Evolutionary conservation across 2,113 vertebrate genomes (phyloP).

Genomic region (Cairina moschata): DNA sequence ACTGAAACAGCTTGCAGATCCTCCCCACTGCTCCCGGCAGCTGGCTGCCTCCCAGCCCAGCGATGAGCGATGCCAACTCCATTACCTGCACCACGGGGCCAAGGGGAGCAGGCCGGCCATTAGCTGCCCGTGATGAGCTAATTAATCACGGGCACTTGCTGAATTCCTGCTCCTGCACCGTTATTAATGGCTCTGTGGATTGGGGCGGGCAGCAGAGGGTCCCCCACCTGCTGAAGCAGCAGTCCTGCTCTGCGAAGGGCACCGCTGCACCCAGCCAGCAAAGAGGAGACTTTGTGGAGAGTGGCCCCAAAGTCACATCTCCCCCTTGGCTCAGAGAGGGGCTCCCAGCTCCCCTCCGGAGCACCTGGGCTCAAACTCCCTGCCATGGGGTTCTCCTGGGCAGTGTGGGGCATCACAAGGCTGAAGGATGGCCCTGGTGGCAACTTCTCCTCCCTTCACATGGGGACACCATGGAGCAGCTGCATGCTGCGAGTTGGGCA

Average conservation of each 20-base stretch:
- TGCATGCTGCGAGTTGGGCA: not conserved
- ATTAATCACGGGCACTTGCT: constrained; percentile 40
- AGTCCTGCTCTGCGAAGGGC: not conserved
- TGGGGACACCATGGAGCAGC: rapidly evolving
- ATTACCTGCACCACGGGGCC: not conserved
- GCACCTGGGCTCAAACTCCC: not conserved
- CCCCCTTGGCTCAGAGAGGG: rapidly evolving
- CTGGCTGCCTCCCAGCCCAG: rapidly evolving
- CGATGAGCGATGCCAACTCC: not conserved
- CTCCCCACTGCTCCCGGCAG: not conserved
- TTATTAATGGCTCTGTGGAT: constrained; percentile 50
- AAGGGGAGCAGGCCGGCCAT: constrained; percentile 7
- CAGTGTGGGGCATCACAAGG: rapidly evolving
- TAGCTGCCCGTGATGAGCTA: not conserved
- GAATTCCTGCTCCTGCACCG: not conserved
- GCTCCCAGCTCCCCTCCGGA: not conserved
- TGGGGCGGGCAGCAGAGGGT: not conserved
- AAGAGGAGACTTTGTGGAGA: not conserved
- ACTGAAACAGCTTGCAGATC: not conserved
- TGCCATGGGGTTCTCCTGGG: rapidly evolving
- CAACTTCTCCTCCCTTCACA: not conserved
- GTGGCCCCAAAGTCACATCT: not conserved
- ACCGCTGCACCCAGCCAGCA: not conserved
- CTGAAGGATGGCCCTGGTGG: not conserved
- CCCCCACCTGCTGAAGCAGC: constrained; percentile 29